Evolutionary conservation across 2,888 invertebrate species (phyloP), one percentile per base, ranked within the genome.

Genomic region (Poecilus cupreus): DNA sequence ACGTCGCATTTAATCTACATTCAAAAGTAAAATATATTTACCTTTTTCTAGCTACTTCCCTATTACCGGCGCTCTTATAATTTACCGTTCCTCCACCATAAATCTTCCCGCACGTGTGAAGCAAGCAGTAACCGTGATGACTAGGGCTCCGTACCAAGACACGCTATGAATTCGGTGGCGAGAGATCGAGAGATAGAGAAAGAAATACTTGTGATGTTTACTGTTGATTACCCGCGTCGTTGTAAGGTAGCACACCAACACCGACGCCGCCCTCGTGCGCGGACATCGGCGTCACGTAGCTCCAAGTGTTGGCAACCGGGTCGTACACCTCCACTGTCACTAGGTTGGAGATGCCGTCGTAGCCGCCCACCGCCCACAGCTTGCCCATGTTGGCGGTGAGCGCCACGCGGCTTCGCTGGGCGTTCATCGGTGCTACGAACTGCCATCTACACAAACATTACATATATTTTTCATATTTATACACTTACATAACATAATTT

Each of bases 211-310:
- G 32, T 2, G 6, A 8, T 32, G 32, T 32, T 13, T 74, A 74
- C 26, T 46, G 74, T 16, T 49, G 46, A 46, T 54, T 76, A 76
- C 76, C 76, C 22, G 11, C 32, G 39, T 80, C 80, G 57, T 39
- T 79, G 39, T 74, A 82, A 4, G 68, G 80, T 84, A 96, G 93
- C 3, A 96, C 96, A 0, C 96, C 96, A 22, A 96, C 94, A n/a
- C 96, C 96, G 0, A 97, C 96, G 0, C 96, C 96, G 0, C 96
- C 97, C 87, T 96, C 96, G 87, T 97, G 97, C 1, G 95, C 95
- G 84, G 94, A 93, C 96, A 96, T 96, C 0, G 94, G 91, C 1
- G 94, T 92, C 13, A 93, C 94, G 87, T 94, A 94, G 2, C 91
- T 91, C 96, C 96, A 96, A 22, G 90, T 90, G 87, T 96, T 93